Percentiles rank a stretch among this genome's conserved stretches.
phyloP scores from a whole-genome alignment of 2,113 vertebrate genomes.

The Nettapus auritus region DNA sequence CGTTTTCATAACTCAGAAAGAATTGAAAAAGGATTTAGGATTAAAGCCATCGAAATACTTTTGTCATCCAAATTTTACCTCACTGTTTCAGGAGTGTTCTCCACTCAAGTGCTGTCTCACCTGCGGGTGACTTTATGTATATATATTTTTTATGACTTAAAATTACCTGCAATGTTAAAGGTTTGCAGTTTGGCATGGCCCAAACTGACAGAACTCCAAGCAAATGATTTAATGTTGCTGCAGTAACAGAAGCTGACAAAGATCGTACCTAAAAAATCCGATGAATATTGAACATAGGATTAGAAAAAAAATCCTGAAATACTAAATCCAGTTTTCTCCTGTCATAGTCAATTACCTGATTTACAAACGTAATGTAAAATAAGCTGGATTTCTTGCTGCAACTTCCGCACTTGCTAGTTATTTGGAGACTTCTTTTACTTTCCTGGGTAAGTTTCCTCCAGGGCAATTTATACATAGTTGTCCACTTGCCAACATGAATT shows the following conservation, averaged over 20 bases:
- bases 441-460: background rate
- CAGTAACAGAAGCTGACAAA: background rate
- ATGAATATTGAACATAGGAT: background rate
- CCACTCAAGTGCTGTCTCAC: background rate
- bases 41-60: background rate
- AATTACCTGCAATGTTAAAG: background rate
- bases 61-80: constrained; percentile 12
- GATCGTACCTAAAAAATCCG: background rate
- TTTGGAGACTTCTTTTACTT: background rate
- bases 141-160: background rate
- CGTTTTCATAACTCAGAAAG: background rate
- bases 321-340: background rate
- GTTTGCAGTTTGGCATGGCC: background rate
- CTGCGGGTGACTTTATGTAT: background rate
- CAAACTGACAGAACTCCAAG: background rate
- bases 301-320: background rate
- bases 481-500: background rate
- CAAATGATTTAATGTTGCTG: background rate
- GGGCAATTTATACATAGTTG: background rate
- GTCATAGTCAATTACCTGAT: background rate
- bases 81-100: constrained; percentile 4
- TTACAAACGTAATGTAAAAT: background rate
- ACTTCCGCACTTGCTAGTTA: background rate
- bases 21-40: constrained; percentile 43
- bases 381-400: background rate